A percentile compares a stretch with the other conserved stretches of the same genome.
Conservation (phyloP, 2,113 vertebrate species). For the Entelurus aequoreus region DNA sequence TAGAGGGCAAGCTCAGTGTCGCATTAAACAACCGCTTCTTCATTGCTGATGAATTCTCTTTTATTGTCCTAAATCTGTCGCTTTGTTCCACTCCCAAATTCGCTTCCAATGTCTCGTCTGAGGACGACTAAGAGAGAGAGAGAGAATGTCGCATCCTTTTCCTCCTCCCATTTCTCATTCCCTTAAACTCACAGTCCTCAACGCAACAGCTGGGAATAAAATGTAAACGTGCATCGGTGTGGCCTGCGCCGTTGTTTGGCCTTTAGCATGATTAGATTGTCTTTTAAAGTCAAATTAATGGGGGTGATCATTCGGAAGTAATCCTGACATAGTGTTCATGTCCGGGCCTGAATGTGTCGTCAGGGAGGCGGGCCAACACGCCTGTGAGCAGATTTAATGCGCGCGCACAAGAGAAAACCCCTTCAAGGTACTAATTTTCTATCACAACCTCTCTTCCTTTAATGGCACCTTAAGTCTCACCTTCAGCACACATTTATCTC, state of each 20-base stretch:
- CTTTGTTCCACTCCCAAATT: slow-evolving; percentile 44
- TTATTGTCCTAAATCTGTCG: slow-evolving; percentile 36
- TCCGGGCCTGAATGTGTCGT: slow-evolving; percentile 23
- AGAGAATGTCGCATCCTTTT: background rate
- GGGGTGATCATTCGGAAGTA: slow-evolving; percentile 72
- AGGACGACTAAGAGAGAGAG: no score
- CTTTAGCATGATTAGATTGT: slow-evolving; percentile 76
- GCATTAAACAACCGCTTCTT: slow-evolving; percentile 13
- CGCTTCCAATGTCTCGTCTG: slow-evolving; percentile 38
- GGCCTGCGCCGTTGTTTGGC: slow-evolving; percentile 64
- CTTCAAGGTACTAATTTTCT: slow-evolving; percentile 62
- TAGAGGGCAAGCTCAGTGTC: slow-evolving; percentile 2
- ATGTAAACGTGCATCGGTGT: slow-evolving; percentile 50
- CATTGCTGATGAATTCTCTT: slow-evolving; percentile 49
- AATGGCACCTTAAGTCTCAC: slow-evolving; percentile 63
- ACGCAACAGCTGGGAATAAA: slow-evolving; percentile 62
- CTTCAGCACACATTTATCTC: slow-evolving; percentile 55
- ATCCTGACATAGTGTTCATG: slow-evolving; percentile 61
- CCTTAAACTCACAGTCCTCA: slow-evolving; percentile 8
- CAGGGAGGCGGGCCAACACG: slow-evolving; percentile 39
- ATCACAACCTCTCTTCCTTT: slow-evolving; percentile 55
- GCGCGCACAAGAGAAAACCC: slow-evolving; percentile 32
- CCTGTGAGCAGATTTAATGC: slow-evolving; percentile 45
- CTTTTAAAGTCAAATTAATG: slow-evolving; percentile 68
- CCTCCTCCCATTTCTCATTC: background rate